A percentile compares a stretch with the other conserved stretches of the same genome.
Conservation (phyloP, 2,888 invertebrate species). For the Dasysyrphus albostriatus region DNA sequence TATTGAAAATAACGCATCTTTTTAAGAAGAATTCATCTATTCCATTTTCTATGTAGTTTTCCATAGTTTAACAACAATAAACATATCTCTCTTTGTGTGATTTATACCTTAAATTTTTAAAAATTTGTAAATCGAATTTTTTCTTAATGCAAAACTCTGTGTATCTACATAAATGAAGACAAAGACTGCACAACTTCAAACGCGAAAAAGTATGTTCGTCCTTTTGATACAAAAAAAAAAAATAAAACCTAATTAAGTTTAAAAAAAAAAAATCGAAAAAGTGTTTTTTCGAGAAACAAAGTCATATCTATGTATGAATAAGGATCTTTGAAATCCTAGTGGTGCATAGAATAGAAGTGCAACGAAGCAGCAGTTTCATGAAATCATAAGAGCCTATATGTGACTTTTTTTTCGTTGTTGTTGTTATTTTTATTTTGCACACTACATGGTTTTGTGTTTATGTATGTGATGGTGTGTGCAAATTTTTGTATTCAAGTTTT, state of each 20-base stretch:
- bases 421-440: conserved; percentile 28
- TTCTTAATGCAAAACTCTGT: conserved; percentile 27
- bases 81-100: conserved; percentile 21
- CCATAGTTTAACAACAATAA: neutral
- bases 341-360: conserved; percentile 63
- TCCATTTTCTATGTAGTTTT: conserved; percentile 16
- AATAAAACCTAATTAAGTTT: neutral
- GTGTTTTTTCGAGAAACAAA: conserved; percentile 15
- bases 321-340: conserved; percentile 41
- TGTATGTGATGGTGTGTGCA: conserved; percentile 22
- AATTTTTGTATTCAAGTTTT: conserved; percentile 25
- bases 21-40: neutral
- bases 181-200: conserved; percentile 34
- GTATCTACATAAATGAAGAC: conserved; percentile 16
- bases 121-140: neutral
- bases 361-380: conserved; percentile 54
- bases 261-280: conserved; percentile 17
- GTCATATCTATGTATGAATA: conserved; percentile 12
- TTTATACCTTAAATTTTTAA: conserved; percentile 13
- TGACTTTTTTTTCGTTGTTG: neutral
- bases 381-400: conserved; percentile 38
- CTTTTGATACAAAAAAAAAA: neutral
- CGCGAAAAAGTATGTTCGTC: conserved; percentile 12
- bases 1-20: neutral
- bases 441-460: conserved; percentile 5